Percentiles rank a stretch among this genome's conserved stretches.
phyloP scores from a whole-genome alignment of 1,140 invertebrate genomes.

The Drosophila serrata region DNA sequence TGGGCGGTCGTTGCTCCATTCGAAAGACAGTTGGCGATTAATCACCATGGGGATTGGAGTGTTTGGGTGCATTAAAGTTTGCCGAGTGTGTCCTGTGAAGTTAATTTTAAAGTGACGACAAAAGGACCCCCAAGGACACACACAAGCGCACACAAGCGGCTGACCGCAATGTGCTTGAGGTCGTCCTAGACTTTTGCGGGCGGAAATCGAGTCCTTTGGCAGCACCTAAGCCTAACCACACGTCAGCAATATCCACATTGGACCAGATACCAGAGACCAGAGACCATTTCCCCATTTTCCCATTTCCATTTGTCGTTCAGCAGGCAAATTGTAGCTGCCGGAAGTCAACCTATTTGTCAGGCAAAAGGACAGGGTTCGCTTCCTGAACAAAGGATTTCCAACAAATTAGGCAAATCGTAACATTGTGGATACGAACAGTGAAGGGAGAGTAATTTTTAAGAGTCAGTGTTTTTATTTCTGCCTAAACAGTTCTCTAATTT shows the following conservation, averaged over 20 bases:
- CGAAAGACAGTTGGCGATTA: constrained; percentile 24
- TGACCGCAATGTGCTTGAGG: constrained; percentile 66
- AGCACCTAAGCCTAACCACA: constrained; percentile 30
- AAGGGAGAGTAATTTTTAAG: background rate
- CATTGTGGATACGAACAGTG: background rate
- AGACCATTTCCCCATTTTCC: too few species aligned
- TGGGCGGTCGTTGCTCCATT: constrained; percentile 24
- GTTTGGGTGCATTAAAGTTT: constrained; percentile 34
- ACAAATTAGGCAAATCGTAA: constrained; percentile 11
- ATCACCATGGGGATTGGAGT: constrained; percentile 18
- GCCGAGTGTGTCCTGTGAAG: constrained; percentile 39
- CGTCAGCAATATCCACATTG: constrained; percentile 46
- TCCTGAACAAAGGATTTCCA: constrained; percentile 21
- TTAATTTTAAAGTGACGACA: constrained; percentile 68
- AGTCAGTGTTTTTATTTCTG: too few species aligned
- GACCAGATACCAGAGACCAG: constrained; percentile 42
- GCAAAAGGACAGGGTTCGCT: constrained; percentile 41
- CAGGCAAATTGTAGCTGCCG: constrained; percentile 57
- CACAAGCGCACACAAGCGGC: constrained; percentile 35
- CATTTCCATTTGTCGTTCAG: constrained; percentile 58
- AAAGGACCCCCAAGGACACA: constrained; percentile 10
- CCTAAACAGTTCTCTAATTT: background rate
- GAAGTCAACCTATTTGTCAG: constrained; percentile 74
- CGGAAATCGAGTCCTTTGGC: constrained; percentile 42
- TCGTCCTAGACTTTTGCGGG: constrained; percentile 23